These are phyloP conservation scores for Condylura cristata DNA, from an alignment of 2,113 vertebrate genomes.

Conservation along the genomic window DNA sequence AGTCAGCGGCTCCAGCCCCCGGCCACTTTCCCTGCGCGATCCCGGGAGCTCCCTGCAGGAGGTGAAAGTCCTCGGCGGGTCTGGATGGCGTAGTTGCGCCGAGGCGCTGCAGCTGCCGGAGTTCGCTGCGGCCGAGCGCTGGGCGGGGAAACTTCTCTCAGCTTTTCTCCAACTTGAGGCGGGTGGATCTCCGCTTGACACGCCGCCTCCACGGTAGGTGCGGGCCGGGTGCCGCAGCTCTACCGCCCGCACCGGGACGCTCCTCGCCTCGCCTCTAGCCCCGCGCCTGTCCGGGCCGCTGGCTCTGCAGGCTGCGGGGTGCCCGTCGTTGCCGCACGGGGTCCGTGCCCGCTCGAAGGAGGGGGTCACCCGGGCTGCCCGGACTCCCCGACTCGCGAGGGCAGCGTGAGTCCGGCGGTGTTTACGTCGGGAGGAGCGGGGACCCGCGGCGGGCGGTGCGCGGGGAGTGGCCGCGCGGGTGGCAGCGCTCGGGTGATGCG, in stretches of 20 bases:
- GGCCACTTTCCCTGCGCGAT: constrained; percentile 58
- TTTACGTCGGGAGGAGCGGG: neutral
- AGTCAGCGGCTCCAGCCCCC: neutral
- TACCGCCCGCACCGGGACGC: neutral
- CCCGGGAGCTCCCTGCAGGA: constrained; percentile 68
- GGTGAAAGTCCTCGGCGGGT: constrained; percentile 65
- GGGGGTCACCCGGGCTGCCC: neutral
- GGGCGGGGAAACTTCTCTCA: constrained; percentile 55
- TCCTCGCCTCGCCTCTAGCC: neutral
- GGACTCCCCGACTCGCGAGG: neutral
- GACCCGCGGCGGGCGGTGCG: neutral
- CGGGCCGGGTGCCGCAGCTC: neutral
- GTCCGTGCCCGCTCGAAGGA: neutral
- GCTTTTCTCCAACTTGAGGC: constrained; percentile 14
- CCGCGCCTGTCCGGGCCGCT: neutral
- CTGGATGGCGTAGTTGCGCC: constrained; percentile 73
- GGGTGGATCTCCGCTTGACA: constrained; percentile 56
- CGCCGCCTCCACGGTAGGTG: constrained; percentile 73
- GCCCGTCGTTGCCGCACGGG: neutral
- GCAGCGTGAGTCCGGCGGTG: neutral
- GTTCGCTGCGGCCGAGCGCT: constrained; percentile 28
- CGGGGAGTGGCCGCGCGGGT: neutral
- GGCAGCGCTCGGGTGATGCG: neutral
- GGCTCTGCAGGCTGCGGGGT: constrained; percentile 16
- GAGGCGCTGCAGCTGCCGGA: constrained; percentile 57